Conservation (phyloP, 2,888 invertebrate species). For the Nymphalis c-album region DNA sequence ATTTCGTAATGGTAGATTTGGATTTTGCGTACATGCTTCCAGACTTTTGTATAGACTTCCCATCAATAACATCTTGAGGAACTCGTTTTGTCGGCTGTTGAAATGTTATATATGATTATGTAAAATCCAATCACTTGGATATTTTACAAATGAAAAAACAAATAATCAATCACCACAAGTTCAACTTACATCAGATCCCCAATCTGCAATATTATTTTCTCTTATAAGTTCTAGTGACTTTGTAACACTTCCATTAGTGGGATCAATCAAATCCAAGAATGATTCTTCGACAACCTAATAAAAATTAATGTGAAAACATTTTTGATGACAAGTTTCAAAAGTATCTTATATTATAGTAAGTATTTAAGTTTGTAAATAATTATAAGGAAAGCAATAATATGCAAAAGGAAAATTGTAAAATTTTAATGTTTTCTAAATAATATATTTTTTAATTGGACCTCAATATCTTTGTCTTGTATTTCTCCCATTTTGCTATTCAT, state of each 20-base stretch:
- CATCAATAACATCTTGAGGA: constrained; percentile 80
- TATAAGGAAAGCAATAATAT: too few species aligned
- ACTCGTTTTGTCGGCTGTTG: constrained; percentile 72
- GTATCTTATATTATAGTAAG: too few species aligned
- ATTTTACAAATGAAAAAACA: neutral
- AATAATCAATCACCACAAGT: neutral
- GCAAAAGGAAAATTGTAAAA: too few species aligned
- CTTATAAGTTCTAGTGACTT: constrained; percentile 84
- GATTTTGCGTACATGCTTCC: constrained; percentile 82
- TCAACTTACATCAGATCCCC: constrained; percentile 90
- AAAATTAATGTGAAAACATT: too few species aligned
- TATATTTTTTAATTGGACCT: constrained; percentile 58
- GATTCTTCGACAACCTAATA: constrained; percentile 86
- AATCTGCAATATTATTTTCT: constrained; percentile 88
- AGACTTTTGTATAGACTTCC: constrained; percentile 78
- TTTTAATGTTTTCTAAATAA: too few species aligned
- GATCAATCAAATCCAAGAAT: constrained; percentile 86
- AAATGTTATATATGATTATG: constrained; percentile 11
- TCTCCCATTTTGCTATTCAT: constrained; percentile 84
- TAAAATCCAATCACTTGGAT: neutral
- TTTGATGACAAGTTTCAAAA: too few species aligned
- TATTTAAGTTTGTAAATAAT: too few species aligned
- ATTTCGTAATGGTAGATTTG: constrained; percentile 63
- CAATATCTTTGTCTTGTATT: constrained; percentile 86
- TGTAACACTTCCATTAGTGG: constrained; percentile 79